Conservation (phyloP, 2,113 vertebrate species). For the Elaphurus davidianus region DNA sequence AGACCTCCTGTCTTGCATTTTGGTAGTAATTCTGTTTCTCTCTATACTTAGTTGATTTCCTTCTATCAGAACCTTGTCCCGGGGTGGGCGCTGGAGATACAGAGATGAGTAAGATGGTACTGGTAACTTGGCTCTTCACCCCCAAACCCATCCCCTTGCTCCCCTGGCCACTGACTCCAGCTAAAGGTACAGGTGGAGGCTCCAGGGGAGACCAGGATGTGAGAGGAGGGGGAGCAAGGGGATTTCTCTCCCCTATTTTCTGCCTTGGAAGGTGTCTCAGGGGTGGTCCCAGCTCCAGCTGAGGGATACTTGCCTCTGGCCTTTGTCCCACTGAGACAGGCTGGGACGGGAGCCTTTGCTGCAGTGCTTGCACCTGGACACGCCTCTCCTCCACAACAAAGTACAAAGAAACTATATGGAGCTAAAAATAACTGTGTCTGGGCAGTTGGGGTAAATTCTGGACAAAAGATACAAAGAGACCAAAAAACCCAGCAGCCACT, state of each 20-base stretch:
- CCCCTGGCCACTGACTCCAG: background rate
- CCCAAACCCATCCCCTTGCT: background rate
- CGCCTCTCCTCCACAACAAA: background rate
- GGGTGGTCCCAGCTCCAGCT: background rate
- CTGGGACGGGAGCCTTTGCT: fast-evolving
- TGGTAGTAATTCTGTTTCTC: background rate
- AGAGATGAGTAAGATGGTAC: background rate
- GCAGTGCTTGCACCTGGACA: background rate
- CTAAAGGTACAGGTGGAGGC: background rate
- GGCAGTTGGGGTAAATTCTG: background rate
- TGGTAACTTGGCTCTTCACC: background rate
- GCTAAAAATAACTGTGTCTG: background rate
- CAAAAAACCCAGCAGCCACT: background rate
- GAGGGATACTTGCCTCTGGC: background rate
- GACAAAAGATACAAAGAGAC: background rate
- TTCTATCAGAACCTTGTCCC: background rate
- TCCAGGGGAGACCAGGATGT: background rate
- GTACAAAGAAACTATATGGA: background rate
- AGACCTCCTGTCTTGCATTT: background rate
- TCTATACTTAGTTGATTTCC: background rate
- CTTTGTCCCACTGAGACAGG: background rate
- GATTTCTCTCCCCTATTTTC: background rate
- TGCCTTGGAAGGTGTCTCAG: background rate
- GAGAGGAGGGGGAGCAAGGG: background rate
- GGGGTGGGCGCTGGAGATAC: background rate